Evolutionary conservation across 2,888 invertebrate species (phyloP).

Genomic region (Dexiosoma caninum): DNA sequence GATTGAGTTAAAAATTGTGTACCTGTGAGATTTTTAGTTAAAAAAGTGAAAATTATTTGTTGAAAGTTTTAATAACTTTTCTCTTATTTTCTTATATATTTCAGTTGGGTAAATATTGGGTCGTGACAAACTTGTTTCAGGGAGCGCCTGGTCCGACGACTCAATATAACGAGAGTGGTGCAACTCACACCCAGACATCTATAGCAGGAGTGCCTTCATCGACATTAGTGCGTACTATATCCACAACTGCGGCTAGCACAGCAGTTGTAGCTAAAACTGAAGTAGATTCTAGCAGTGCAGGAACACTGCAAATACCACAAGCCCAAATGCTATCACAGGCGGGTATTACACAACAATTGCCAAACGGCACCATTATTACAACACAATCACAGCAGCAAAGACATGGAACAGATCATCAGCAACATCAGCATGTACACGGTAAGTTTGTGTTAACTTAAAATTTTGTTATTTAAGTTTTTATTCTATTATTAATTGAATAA

Average conservation of each 20-base stretch:
- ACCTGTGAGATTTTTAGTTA: background rate
- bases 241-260: conserved; percentile 62
- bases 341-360: conserved; percentile 67
- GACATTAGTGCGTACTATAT: conserved; percentile 68
- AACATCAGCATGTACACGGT: conserved; percentile 65
- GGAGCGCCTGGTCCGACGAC: conserved; percentile 69
- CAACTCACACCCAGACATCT: conserved; percentile 64
- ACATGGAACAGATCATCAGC: conserved; percentile 51
- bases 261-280: conserved; percentile 46
- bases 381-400: conserved; percentile 60
- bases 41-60: background rate
- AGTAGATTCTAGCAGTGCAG: conserved; percentile 62
- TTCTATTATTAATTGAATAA: conserved; percentile 51
- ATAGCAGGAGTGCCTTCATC: conserved; percentile 67
- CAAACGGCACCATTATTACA: conserved; percentile 70
- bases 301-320: conserved; percentile 70
- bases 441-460: conserved; percentile 16
- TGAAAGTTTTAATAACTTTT: background rate
- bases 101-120: conserved; percentile 88
- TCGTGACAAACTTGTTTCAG: conserved; percentile 88
- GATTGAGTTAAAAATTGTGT: background rate
- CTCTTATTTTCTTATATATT: conserved; percentile 24
- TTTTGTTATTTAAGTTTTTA: background rate
- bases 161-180: conserved; percentile 67
- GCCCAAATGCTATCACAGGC: conserved; percentile 67